phyloP scores from a whole-genome alignment of 1,140 invertebrate genomes.

The Diuraphis noxia region DNA sequence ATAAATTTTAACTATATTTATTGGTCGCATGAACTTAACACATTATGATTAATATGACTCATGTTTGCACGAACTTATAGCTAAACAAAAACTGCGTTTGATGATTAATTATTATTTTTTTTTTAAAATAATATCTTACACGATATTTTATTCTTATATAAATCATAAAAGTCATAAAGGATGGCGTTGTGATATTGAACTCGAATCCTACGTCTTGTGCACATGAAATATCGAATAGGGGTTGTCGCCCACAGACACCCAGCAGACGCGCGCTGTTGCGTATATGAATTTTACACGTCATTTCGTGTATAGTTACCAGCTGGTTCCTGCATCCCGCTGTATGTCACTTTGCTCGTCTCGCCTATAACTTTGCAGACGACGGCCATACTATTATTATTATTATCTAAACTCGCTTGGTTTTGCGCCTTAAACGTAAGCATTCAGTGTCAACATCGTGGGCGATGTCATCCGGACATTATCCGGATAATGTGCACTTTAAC shows the following conservation, averaged over 20 bases:
- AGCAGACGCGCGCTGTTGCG: too few species aligned
- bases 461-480: too few species aligned
- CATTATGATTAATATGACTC: background rate
- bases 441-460: background rate
- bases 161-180: background rate
- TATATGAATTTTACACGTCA: background rate
- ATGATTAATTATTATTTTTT: too few species aligned
- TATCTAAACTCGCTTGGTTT: background rate
- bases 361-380: too few species aligned
- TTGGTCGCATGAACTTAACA: background rate
- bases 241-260: too few species aligned
- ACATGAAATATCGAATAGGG: too few species aligned
- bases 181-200: too few species aligned
- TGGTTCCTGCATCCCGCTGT: background rate
- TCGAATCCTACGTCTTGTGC: too few species aligned
- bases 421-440: background rate
- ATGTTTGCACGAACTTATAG: background rate
- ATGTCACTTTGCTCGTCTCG: background rate
- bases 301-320: background rate
- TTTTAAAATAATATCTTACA: background rate
- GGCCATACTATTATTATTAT: background rate
- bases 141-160: background rate
- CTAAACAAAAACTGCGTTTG: background rate
- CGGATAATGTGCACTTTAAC: too few species aligned
- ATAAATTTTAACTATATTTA: background rate